phyloP scores from a whole-genome alignment of 2,888 invertebrate genomes.

The Sesia bembeciformis region DNA sequence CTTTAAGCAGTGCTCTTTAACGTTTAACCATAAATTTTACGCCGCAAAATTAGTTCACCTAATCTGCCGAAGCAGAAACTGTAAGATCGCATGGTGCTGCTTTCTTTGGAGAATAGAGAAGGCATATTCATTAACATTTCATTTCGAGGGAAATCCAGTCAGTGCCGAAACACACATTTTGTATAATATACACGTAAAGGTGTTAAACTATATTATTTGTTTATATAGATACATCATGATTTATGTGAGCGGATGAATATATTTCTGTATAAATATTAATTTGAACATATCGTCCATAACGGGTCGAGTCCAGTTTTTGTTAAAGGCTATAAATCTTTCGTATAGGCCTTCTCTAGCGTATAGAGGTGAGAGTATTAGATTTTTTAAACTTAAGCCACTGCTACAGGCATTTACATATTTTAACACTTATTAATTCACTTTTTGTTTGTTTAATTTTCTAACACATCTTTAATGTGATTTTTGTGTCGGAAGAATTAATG shows the following conservation, averaged over 20 bases:
- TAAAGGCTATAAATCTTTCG: constrained; percentile 3
- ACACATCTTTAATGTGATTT: neutral
- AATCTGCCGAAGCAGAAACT: no score
- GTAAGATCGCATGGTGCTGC: no score
- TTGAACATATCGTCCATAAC: constrained; percentile 15
- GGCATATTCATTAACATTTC: no score
- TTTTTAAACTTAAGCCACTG: constrained; percentile 4
- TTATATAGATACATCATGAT: constrained; percentile 9
- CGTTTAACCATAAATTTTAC: no score
- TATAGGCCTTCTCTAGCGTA: neutral
- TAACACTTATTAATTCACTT: constrained; percentile 36
- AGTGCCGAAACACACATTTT: no score
- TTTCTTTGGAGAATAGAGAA: no score
- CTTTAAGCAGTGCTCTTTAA: no score
- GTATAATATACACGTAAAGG: no score
- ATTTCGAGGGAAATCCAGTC: no score
- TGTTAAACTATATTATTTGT: no score
- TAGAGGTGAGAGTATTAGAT: neutral
- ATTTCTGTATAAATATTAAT: constrained; percentile 45
- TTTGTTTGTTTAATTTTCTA: constrained; percentile 23
- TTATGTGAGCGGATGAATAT: constrained; percentile 30
- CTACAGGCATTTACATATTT: constrained; percentile 30
- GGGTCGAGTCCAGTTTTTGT: constrained; percentile 3
- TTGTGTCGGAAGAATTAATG: no score
- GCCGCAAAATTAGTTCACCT: no score